phyloP scores from a whole-genome alignment of 92 coral and sea anemone species.

The Palythoa caribaeorum region DNA sequence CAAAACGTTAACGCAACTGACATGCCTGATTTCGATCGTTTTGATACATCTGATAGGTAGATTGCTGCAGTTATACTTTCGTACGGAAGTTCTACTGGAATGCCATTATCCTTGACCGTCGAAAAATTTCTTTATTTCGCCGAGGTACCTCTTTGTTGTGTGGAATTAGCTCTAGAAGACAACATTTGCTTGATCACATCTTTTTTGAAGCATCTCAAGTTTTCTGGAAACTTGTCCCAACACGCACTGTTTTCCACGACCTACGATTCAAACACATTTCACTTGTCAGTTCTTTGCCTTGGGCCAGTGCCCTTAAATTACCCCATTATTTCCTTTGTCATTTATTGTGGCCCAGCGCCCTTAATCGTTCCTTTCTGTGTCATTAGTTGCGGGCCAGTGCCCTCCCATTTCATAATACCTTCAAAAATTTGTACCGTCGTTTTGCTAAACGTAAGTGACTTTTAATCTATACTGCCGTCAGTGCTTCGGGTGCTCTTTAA shows the following conservation, averaged over 20 bases:
- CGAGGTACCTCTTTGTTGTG: neutral
- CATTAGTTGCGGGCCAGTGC: neutral
- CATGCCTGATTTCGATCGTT: neutral
- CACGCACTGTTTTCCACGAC: neutral
- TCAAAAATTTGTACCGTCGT: neutral
- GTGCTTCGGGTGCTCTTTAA: neutral
- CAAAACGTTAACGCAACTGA: neutral
- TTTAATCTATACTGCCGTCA: neutral
- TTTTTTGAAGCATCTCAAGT: neutral
- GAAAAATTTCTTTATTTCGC: neutral
- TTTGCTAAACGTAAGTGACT: neutral
- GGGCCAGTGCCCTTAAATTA: too few species aligned
- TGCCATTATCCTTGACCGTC: neutral
- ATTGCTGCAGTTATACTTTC: too few species aligned
- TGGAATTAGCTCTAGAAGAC: neutral
- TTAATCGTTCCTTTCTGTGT: neutral
- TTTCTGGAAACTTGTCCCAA: neutral
- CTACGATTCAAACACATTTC: neutral
- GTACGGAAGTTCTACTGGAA: too few species aligned
- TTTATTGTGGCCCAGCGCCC: neutral
- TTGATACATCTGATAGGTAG: neutral
- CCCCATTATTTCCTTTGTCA: neutral
- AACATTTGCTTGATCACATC: neutral
- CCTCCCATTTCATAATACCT: neutral
- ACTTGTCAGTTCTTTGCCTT: neutral